Evolutionary conservation across 2,888 invertebrate genomes (phyloP), one percentile per base, ranked within the genome.

Genomic region (Chloroclystis v-ata): DNA sequence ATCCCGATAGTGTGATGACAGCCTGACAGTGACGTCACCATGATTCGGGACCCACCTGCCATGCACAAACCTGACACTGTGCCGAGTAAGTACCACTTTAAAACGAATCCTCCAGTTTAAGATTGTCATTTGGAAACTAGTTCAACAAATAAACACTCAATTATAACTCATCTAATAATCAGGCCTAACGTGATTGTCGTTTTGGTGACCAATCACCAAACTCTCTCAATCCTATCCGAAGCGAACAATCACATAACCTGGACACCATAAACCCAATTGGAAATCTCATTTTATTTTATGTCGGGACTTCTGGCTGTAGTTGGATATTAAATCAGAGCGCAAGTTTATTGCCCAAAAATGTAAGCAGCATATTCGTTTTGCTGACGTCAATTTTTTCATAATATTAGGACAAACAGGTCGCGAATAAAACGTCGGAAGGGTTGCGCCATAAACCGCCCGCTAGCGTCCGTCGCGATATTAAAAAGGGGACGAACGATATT

Each of bases 371-470:
- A 75, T 78, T 73, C 72, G 73, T 81, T 79, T 78, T 71, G 86
- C 85, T 81, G 82, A 86, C 80, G 77, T 82, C 74, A 82, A 79
- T 83, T 84, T 81, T 72, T 86, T 85, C 79, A 85, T 82, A 84
- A 85, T 85, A 86, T 85, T 84, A 84, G 84, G 80, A 84, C 85
- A 87, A 86, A 86, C 87, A 86, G 85, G 81, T 79, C 82, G 82
- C 78, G 82, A 84, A 86, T 86, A 86, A 87, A 87, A 86, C 81
- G 75, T 76, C 78, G 84, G 76, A 87, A 86, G 86, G 86, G 86
- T 86, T 86, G 82, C 72, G 86, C 78, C 81, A 84, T 86, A 87
- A 87, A 87, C 82, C 85, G 84, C 69, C 80, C 82, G 72, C 77
- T 73, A 73, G 77, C 81, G 82, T 81, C 86, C 85, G 83, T 77